Evolutionary conservation across 2,888 invertebrate species (phyloP), one percentile per base, ranked within the genome.

Genomic region (Apodemia mormo): DNA sequence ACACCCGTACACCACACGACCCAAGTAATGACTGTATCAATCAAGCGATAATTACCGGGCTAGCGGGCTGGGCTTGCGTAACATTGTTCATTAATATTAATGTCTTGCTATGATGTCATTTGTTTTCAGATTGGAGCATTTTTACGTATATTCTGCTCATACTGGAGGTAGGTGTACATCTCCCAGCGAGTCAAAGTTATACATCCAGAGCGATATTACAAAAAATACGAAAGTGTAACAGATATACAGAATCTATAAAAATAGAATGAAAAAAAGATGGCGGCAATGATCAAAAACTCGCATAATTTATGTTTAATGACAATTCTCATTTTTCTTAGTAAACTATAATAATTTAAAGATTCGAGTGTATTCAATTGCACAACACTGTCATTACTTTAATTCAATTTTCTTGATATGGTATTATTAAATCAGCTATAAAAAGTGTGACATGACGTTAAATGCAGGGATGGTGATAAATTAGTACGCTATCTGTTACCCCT

Each of bases 71-170:
- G 61, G 33, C 61, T 61, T 61, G 61, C 14, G 30, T n/a, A 52
- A 52, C 61, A 61, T 10, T 61, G 61, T 61, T 61, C 61, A 61
- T 61, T 61, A 61, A 61, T 61, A 61, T 61, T 61, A 61, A 61
- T 61, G 33, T 30, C 33, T 33, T 9, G 33, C 61, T 58, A 61
- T 61, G 61, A 61, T 61, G 61, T 61, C 61, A 61, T 33, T 61
- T 4, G 22, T 12, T 61, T 61, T 61, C 12, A 14, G 33, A 61
- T 33, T 33, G 30, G 61, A 61, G 14, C 61, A 30, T 30, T 61
- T 61, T n/a, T n/a, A n/a, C n/a, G n/a, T n/a, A n/a, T 54, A n/a
- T 29, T 56, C 9, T 9, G 9, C 12, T 49, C 4, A 2, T 49
- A 2, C 14, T 43, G 43, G 8, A 43, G 43, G 2, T 9, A 43